phyloP scores from a whole-genome alignment of 1,140 invertebrate species.

The Potamilus streckersoni region DNA sequence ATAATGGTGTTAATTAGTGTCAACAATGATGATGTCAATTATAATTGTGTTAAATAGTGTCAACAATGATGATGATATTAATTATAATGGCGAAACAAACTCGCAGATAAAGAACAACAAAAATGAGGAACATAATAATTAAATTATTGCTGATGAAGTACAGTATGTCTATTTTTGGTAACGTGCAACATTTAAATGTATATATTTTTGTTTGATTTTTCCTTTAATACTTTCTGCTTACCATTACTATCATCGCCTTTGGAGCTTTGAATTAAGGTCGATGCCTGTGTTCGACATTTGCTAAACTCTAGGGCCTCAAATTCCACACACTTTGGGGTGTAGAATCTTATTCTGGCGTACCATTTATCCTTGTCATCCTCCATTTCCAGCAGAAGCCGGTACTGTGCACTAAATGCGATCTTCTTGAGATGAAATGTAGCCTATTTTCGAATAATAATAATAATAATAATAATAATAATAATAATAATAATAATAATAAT shows the following conservation, averaged over 20 bases:
- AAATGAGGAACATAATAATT: too few relatives aligned
- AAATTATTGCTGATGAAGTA: too few relatives aligned
- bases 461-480: background rate
- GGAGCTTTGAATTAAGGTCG: background rate
- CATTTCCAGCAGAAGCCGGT: conserved; percentile 31
- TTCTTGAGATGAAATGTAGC: conserved; percentile 23
- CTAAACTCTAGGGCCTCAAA: conserved; percentile 18
- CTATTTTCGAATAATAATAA: conserved; percentile 26
- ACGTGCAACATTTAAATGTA: too few relatives aligned
- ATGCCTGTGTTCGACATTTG: conserved; percentile 10
- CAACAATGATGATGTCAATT: too few relatives aligned
- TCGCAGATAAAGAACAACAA: too few relatives aligned
- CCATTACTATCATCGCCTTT: background rate
- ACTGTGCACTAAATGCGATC: conserved; percentile 38
- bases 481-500: background rate
- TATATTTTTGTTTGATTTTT: background rate
- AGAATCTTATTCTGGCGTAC: conserved; percentile 25
- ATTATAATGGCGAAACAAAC: too few relatives aligned
- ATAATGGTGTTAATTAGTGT: too few relatives aligned
- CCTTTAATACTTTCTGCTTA: background rate
- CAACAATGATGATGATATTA: too few relatives aligned
- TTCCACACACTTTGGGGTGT: conserved; percentile 20
- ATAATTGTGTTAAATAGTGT: too few relatives aligned
- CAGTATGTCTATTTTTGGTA: too few relatives aligned
- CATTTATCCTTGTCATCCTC: conserved; percentile 8